Conservation (phyloP, 1,140 invertebrate species). For the Cherax destructor region DNA sequence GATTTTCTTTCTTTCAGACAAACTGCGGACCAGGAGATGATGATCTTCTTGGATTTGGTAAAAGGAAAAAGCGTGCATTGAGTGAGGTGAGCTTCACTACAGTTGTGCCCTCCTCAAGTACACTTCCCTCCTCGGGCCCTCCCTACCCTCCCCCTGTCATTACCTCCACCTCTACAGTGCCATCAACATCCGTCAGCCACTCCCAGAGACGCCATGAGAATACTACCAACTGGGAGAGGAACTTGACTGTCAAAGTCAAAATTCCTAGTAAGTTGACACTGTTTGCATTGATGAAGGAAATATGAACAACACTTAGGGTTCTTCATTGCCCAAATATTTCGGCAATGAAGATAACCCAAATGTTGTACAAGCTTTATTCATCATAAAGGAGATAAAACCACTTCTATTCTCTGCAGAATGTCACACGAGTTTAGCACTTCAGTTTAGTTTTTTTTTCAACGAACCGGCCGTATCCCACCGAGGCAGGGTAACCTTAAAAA, state of each 20-base stretch:
- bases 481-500: too few species aligned
- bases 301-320: too few species aligned
- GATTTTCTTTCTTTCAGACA: slow-evolving; percentile 17
- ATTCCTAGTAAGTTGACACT: slow-evolving; percentile 58
- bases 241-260: slow-evolving; percentile 70
- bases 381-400: too few species aligned
- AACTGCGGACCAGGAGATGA: slow-evolving; percentile 50
- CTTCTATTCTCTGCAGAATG: too few species aligned
- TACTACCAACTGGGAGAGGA: slow-evolving; percentile 71
- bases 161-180: not conserved
- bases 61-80: not conserved
- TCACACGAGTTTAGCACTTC: too few species aligned
- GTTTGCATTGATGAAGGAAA: too few species aligned
- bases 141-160: not conserved
- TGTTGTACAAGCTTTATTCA: too few species aligned
- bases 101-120: not conserved
- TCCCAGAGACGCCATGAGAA: slow-evolving; percentile 28
- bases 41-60: slow-evolving; percentile 41
- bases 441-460: too few species aligned
- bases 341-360: too few species aligned
- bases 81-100: slow-evolving; percentile 31
- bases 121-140: not conserved
- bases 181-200: slow-evolving; percentile 29
- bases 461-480: too few species aligned
- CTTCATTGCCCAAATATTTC: too few species aligned